Evolutionary conservation across 2,113 vertebrate genomes (phyloP).

Genomic region (Colaptes auratus): DNA sequence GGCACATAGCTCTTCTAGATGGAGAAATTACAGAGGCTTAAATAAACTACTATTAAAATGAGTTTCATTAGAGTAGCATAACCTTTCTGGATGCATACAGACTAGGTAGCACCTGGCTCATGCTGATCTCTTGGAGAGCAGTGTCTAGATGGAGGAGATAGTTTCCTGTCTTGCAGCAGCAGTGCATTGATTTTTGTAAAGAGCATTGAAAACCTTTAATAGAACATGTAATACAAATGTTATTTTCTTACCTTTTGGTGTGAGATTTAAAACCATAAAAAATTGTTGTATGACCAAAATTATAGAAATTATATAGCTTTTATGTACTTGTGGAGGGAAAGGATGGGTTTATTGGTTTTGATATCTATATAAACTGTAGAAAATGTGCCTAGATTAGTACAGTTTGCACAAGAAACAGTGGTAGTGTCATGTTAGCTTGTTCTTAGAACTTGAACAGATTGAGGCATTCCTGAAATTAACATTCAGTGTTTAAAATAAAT

Average conservation of each 20-base stretch:
- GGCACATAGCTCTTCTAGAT: not conserved
- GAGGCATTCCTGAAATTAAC: not conserved
- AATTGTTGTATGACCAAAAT: not conserved
- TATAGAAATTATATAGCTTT: not conserved
- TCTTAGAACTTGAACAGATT: not conserved
- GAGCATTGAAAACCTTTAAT: not conserved
- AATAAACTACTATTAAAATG: not conserved
- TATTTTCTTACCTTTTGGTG: not conserved
- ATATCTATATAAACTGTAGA: not conserved
- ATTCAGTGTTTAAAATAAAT: not conserved
- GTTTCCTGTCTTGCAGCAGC: not conserved
- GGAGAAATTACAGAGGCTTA: not conserved
- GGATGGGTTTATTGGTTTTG: not conserved
- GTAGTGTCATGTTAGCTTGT: not conserved
- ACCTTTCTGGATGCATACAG: accelerated
- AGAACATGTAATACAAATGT: not conserved
- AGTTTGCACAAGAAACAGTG: not conserved
- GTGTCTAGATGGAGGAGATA: not conserved
- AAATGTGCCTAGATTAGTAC: not conserved
- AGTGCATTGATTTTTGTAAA: constrained; percentile 5
- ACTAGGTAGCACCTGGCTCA: not conserved
- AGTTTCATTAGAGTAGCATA: not conserved
- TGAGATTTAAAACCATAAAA: not conserved
- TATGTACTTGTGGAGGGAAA: not conserved
- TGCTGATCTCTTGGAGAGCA: not conserved